phyloP scores from a whole-genome alignment of 1,140 invertebrate genomes.

The Oncopeltus fasciatus region DNA sequence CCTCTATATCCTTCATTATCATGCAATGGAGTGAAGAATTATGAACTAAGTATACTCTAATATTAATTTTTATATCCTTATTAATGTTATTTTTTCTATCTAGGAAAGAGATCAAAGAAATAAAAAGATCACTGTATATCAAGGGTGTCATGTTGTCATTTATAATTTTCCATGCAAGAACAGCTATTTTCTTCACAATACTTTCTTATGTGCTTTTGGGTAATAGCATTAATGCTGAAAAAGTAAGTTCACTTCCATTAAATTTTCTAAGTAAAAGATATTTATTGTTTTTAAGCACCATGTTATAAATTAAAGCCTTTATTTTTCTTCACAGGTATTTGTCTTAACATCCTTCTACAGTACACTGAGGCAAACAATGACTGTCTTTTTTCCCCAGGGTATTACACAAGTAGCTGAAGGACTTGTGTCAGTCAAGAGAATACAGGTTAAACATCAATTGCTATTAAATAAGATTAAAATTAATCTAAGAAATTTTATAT shows the following conservation, averaged over 20 bases:
- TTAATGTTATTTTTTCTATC: too few relatives aligned
- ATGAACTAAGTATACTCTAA: too few relatives aligned
- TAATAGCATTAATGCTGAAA: slow-evolving; percentile 50
- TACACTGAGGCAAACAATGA: slow-evolving; percentile 52
- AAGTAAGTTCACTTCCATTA: slow-evolving; percentile 34
- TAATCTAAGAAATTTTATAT: too few relatives aligned
- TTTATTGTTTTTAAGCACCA: background rate
- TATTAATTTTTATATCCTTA: too few relatives aligned
- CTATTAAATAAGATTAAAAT: too few relatives aligned
- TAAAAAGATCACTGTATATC: slow-evolving; percentile 51
- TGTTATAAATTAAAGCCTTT: background rate
- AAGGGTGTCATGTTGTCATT: slow-evolving; percentile 57
- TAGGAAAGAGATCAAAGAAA: slow-evolving; percentile 42
- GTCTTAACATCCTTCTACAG: slow-evolving; percentile 59
- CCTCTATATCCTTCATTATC: too few relatives aligned
- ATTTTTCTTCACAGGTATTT: slow-evolving; percentile 37
- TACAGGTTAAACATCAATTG: slow-evolving; percentile 28
- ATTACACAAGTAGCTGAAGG: slow-evolving; percentile 42
- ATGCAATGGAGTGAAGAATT: too few relatives aligned
- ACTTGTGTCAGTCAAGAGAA: slow-evolving; percentile 48
- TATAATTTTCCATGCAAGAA: slow-evolving; percentile 55
- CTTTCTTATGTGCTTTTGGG: slow-evolving; percentile 56
- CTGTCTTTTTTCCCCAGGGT: slow-evolving; percentile 55
- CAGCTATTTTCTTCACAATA: slow-evolving; percentile 64
- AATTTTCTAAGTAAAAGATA: background rate